Evolutionary conservation across 2,888 invertebrate species (phyloP).

Genomic region (Diloba caeruleocephala): DNA sequence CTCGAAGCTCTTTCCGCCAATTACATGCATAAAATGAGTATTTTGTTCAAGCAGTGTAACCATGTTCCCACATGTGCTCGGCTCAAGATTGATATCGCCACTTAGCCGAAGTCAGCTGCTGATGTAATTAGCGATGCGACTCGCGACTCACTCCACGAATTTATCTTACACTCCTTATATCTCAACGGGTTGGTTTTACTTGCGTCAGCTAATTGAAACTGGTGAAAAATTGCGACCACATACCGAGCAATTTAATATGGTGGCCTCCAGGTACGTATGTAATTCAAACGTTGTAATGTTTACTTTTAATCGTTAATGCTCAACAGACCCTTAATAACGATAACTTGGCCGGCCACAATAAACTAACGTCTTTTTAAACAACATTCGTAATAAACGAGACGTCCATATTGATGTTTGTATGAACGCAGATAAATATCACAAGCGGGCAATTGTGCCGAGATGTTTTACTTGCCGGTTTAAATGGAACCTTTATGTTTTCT

Average conservation of each 20-base stretch:
- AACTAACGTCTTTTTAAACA: slow-evolving; percentile 52
- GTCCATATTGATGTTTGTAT: slow-evolving; percentile 43
- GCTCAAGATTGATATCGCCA: slow-evolving; percentile 77
- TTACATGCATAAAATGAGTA: slow-evolving; percentile 58
- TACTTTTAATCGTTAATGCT: slow-evolving; percentile 55
- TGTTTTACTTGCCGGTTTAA: slow-evolving; percentile 25
- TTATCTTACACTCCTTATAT: slow-evolving; percentile 62
- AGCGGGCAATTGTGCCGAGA: slow-evolving; percentile 28
- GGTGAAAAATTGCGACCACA: slow-evolving; percentile 79
- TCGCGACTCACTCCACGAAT: slow-evolving; percentile 59
- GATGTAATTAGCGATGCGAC: slow-evolving; percentile 76
- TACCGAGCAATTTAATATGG: slow-evolving; percentile 71
- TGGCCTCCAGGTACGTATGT: slow-evolving; percentile 61
- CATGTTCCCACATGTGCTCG: slow-evolving; percentile 67
- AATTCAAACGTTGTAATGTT: slow-evolving; percentile 60
- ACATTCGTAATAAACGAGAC: slow-evolving; percentile 49
- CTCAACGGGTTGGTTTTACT: slow-evolving; percentile 58
- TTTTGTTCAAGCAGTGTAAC: slow-evolving; percentile 57
- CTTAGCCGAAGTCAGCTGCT: slow-evolving; percentile 77
- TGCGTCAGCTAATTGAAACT: slow-evolving; percentile 73
- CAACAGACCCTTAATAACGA: slow-evolving; percentile 41
- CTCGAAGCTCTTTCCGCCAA: slow-evolving; percentile 47
- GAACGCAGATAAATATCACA: slow-evolving; percentile 41
- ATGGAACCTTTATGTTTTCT: slow-evolving; percentile 33
- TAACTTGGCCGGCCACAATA: slow-evolving; percentile 46